Evolutionary conservation across 1,140 invertebrate species (phyloP).

Genomic region (Ctenoplectra terminalis): DNA sequence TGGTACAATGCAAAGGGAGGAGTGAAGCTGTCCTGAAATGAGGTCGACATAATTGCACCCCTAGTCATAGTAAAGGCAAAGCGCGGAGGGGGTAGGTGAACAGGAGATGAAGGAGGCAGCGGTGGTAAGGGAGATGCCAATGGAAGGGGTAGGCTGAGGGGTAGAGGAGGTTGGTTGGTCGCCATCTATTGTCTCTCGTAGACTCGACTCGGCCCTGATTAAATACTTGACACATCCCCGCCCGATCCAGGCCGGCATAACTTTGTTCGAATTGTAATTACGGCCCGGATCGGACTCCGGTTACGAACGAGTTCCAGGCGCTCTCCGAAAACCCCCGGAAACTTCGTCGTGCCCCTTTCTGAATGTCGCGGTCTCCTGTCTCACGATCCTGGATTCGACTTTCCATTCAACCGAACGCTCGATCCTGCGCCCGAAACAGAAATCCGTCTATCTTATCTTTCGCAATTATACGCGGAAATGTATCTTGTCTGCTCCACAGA

Average conservation of each 20-base stretch:
- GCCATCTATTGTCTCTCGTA: constrained; percentile 79
- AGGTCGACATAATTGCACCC: constrained; percentile 72
- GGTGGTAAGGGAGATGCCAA: constrained; percentile 45
- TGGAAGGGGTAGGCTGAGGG: constrained; percentile 55
- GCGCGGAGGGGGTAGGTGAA: background rate
- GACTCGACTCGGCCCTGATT: constrained; percentile 79
- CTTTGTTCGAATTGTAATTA: constrained; percentile 82
- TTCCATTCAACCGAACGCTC: constrained; percentile 20
- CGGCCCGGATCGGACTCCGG: constrained; percentile 67
- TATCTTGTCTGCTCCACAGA: background rate
- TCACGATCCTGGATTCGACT: constrained; percentile 10
- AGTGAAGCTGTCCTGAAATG: constrained; percentile 66
- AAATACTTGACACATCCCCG: constrained; percentile 82
- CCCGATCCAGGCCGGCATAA: constrained; percentile 75
- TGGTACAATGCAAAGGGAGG: constrained; percentile 52
- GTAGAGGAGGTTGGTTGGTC: constrained; percentile 61
- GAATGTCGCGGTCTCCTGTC: constrained; percentile 55
- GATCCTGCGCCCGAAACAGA: background rate
- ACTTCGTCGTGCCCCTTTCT: constrained; percentile 57
- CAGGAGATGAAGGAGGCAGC: constrained; percentile 49
- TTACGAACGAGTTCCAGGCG: constrained; percentile 66
- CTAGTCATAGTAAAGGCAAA: constrained; percentile 53
- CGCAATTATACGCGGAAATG: constrained; percentile 3
- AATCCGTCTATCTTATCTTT: constrained; percentile 15
- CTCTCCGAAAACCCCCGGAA: constrained; percentile 42